Percentiles rank a stretch among this genome's conserved stretches.
Conservation (phyloP, 2,888 invertebrate genomes). For the Myathropa florea region DNA sequence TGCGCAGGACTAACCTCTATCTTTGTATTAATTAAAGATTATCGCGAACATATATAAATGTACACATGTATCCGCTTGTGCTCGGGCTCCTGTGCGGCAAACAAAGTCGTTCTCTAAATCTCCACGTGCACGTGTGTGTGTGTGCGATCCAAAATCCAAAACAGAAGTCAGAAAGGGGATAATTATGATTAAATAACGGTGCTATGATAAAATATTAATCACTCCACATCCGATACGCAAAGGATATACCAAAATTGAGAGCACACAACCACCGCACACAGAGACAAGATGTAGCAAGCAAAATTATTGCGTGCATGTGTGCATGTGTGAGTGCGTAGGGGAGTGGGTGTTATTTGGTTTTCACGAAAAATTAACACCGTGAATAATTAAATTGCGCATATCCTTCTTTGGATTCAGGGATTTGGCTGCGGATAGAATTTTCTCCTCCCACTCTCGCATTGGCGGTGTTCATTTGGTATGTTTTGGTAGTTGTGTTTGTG, state of each 20-base stretch:
- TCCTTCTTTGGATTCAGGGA: conserved; percentile 16
- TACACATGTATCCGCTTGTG: background rate
- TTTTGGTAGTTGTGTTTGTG: background rate
- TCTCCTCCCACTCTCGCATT: background rate
- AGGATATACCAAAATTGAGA: conserved; percentile 2
- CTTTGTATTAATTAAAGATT: conserved; percentile 49
- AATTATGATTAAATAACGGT: conserved; percentile 56
- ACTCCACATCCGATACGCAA: conserved; percentile 29
- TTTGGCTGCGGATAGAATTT: conserved; percentile 26
- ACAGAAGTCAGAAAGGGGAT: conserved; percentile 42
- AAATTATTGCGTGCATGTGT: too few species aligned
- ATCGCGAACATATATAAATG: conserved; percentile 10
- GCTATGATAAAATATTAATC: conserved; percentile 44
- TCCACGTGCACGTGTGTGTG: background rate
- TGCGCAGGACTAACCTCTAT: background rate
- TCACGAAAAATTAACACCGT: conserved; percentile 29
- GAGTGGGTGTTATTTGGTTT: conserved; percentile 2
- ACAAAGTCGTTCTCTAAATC: conserved; percentile 7
- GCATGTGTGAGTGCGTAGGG: background rate
- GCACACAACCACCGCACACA: background rate
- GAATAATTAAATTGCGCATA: conserved; percentile 37
- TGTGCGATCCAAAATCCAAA: conserved; percentile 2
- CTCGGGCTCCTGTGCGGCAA: conserved; percentile 1
- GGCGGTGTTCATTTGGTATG: background rate
- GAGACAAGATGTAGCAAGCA: background rate